A percentile compares a stretch with the other conserved stretches of the same genome.
Evolutionary conservation across 2,888 invertebrate species (phyloP).

Genomic region (Tenthredo notha): DNA sequence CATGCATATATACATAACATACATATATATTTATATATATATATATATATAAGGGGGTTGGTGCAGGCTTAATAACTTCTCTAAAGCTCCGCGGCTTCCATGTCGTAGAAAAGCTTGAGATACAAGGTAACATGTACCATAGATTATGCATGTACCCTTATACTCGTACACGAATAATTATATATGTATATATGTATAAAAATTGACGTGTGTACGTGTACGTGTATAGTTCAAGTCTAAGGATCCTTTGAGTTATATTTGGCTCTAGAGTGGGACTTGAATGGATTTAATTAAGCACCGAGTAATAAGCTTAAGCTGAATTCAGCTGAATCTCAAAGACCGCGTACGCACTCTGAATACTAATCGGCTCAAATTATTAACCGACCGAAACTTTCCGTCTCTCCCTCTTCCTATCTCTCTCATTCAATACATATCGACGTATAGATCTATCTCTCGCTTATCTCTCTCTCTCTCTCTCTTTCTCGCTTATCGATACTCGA

Average conservation of each 20-base stretch:
- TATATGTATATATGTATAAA: too few relatives aligned
- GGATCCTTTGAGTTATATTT: slow-evolving; percentile 40
- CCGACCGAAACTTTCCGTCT: background rate
- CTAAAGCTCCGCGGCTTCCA: background rate
- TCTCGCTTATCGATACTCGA: background rate
- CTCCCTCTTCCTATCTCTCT: background rate
- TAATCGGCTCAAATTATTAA: slow-evolving; percentile 24
- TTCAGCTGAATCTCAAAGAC: slow-evolving; percentile 29
- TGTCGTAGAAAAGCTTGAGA: background rate
- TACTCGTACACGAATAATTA: too few relatives aligned
- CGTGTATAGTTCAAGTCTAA: background rate
- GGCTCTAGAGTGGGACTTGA: slow-evolving; percentile 25
- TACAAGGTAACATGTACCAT: slow-evolving; percentile 1
- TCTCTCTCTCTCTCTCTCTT: background rate
- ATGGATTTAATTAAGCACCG: slow-evolving; percentile 46
- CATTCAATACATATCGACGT: background rate
- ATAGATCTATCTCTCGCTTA: too few relatives aligned
- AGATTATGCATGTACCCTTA: too few relatives aligned
- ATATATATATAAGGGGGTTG: background rate
- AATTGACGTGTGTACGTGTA: background rate
- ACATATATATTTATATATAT: background rate
- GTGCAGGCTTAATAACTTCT: background rate
- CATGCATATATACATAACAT: background rate
- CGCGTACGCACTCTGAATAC: slow-evolving; percentile 27
- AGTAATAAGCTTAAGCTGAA: slow-evolving; percentile 45